Evolutionary conservation across 2,113 vertebrate genomes (phyloP).

Genomic region (Mola mola): DNA sequence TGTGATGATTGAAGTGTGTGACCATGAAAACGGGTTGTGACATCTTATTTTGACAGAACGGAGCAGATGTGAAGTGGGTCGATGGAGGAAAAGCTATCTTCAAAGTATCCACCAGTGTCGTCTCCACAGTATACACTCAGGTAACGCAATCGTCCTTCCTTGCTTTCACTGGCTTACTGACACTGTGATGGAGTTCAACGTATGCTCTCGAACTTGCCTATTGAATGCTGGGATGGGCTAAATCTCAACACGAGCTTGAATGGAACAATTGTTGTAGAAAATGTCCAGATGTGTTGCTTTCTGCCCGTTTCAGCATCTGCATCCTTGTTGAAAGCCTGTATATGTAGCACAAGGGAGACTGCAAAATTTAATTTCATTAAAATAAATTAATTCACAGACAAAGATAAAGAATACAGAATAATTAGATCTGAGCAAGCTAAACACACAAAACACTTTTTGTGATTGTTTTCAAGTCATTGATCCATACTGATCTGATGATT

Average conservation of each 20-base stretch:
- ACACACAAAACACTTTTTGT: not conserved
- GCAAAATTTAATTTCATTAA: not conserved
- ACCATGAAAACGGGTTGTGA: not conserved
- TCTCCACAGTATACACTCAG: conserved; percentile 97
- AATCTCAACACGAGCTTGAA: not conserved
- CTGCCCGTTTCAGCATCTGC: no score
- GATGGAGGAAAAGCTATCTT: conserved; percentile 94
- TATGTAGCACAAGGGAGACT: not conserved
- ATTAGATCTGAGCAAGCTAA: not conserved
- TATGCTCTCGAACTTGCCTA: no score
- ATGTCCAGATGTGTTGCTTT: not conserved
- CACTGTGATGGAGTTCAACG: no score
- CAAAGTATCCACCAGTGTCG: conserved; percentile 89
- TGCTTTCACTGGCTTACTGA: no score
- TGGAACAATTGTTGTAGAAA: not conserved
- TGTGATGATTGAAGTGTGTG: no score
- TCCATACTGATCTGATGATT: no score
- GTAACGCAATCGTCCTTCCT: conserved; percentile 68
- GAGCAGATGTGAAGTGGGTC: conserved; percentile 93
- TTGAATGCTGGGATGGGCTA: not conserved
- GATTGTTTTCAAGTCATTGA: no score
- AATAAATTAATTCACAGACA: not conserved
- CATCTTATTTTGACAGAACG: conserved; percentile 64
- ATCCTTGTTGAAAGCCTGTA: no score
- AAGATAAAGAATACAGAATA: not conserved